phyloP scores from a whole-genome alignment of 2,113 vertebrate genomes.

The Eudyptes chrysolophus region DNA sequence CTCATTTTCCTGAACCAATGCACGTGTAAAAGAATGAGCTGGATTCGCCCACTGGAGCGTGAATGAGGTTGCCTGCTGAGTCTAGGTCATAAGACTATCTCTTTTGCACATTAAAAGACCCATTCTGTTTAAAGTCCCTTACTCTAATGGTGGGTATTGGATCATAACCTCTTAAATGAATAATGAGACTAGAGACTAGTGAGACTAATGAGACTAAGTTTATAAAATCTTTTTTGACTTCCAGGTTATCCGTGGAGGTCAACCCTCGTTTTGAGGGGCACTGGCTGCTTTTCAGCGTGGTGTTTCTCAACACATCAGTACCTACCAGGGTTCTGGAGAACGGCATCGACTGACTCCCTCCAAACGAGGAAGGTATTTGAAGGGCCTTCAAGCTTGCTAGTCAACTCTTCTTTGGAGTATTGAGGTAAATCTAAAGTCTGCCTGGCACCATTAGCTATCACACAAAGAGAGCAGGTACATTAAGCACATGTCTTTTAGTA shows the following conservation, averaged over 20 bases:
- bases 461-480: background rate
- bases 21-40: background rate
- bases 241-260: background rate
- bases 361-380: background rate
- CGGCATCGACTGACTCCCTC: background rate
- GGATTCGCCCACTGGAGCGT: background rate
- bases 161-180: background rate
- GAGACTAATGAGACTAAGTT: background rate
- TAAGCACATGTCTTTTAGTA: background rate
- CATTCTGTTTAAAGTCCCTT: background rate
- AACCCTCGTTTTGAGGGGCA: background rate
- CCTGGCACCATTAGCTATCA: background rate
- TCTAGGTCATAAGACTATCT: background rate
- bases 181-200: background rate
- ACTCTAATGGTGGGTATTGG: background rate
- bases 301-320: background rate
- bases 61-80: background rate
- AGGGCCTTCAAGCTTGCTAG: background rate
- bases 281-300: background rate
- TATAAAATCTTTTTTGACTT: background rate
- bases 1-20: background rate
- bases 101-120: background rate
- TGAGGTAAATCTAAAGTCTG: background rate
- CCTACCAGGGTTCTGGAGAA: background rate
- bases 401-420: background rate